These are phyloP conservation scores for Microcebus lehilahytsara DNA, from an alignment of 2,113 vertebrate species.

Conservation along the genomic window DNA sequence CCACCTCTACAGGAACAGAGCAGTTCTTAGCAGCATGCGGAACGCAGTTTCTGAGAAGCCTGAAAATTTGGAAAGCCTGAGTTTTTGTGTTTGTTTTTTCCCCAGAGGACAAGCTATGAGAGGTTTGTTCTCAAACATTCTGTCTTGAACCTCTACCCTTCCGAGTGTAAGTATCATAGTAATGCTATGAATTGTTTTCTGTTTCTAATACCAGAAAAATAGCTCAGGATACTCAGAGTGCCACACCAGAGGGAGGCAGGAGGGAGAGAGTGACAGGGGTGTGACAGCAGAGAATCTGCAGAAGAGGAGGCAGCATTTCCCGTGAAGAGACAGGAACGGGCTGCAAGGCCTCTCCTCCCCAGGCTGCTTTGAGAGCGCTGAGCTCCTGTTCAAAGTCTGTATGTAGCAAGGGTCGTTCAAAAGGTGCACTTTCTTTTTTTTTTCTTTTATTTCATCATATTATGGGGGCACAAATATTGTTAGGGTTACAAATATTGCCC, in stretches of 20 bases:
- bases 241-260: not conserved
- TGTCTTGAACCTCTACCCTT: not conserved
- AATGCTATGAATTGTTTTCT: not conserved
- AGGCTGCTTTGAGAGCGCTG: not conserved
- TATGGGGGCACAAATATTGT: no score
- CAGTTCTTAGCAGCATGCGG: not conserved
- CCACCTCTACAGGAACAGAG: not conserved
- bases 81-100: not conserved
- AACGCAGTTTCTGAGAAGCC: constrained; percentile 1
- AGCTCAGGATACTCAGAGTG: not conserved
- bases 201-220: not conserved
- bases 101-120: not conserved
- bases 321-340: not conserved
- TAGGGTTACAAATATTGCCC: no score
- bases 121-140: not conserved
- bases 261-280: no score
- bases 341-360: not conserved
- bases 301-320: rapidly evolving
- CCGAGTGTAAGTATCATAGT: not conserved
- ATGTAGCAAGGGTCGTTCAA: not conserved
- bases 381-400: not conserved
- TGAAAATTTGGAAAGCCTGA: not conserved
- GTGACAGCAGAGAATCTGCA: not conserved
- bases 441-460: no score
- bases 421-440: not conserved